A percentile compares a stretch with the other conserved stretches of the same genome.
These are phyloP conservation scores for Jordanella pulchra DNA, from an alignment of 2,797 vertebrate genomes.

Conservation along the genomic window DNA sequence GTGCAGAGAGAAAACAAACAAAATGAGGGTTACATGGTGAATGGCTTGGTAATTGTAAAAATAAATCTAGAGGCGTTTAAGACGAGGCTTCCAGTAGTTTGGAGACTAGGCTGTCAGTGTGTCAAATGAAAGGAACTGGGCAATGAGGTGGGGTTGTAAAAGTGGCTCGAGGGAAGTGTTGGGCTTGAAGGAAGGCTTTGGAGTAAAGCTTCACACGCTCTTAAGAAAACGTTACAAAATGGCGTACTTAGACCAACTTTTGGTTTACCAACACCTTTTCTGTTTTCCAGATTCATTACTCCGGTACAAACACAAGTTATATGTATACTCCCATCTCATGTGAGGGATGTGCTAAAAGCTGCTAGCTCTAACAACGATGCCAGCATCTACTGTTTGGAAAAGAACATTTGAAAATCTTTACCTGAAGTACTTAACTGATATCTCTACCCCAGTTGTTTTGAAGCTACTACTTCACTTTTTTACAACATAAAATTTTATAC, in stretches of 20 bases:
- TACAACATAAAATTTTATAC: too few species aligned
- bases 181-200: conserved; percentile 41
- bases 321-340: background rate
- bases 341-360: background rate
- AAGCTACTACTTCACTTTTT: too few species aligned
- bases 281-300: conserved; percentile 4
- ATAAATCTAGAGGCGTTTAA: conserved; percentile 72
- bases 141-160: conserved; percentile 42
- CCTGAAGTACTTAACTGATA: background rate
- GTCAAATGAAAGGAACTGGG: conserved; percentile 69
- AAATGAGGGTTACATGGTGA: conserved; percentile 77
- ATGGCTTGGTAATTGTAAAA: conserved; percentile 65
- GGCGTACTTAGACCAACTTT: background rate
- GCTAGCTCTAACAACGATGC: conserved; percentile 9
- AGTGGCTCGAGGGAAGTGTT: conserved; percentile 50
- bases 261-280: background rate
- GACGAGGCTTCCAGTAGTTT: conserved; percentile 70
- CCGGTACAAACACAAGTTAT: conserved; percentile 1
- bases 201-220: conserved; percentile 24
- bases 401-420: background rate
- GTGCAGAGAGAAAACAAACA: conserved; percentile 72
- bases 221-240: background rate
- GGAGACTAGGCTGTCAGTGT: conserved; percentile 66
- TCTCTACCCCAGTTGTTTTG: background rate
- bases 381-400: conserved; percentile 7